Conservation (phyloP, 2,797 vertebrate genomes). For the Sebastes nivosus region DNA sequence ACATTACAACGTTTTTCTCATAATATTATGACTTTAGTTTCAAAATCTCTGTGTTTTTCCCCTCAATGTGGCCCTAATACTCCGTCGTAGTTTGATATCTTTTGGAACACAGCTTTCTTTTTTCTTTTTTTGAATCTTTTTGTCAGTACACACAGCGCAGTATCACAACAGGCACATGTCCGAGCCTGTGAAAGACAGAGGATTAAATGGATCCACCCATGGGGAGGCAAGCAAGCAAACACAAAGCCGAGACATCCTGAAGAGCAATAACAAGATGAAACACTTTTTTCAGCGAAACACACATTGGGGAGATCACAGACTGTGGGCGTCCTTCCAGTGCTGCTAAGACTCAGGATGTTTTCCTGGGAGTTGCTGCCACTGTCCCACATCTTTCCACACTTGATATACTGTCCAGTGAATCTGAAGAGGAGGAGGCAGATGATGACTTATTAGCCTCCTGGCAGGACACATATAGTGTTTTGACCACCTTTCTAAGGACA, state of each 20-base stretch:
- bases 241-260: constrained; percentile 40
- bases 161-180: constrained; percentile 25
- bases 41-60: too few relatives aligned
- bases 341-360: background rate
- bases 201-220: constrained; percentile 36
- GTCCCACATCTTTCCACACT: background rate
- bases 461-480: background rate
- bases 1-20: too few relatives aligned
- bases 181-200: constrained; percentile 29
- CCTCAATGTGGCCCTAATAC: too few relatives aligned
- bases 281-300: constrained; percentile 26
- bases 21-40: too few relatives aligned
- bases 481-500: background rate
- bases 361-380: background rate
- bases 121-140: background rate
- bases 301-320: constrained; percentile 4
- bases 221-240: constrained; percentile 27
- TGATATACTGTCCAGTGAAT: background rate
- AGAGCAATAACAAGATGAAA: constrained; percentile 35
- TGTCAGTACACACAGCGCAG: constrained; percentile 3
- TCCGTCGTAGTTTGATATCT: background rate
- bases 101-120: background rate
- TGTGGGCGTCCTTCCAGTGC: background rate
- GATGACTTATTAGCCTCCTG: background rate
- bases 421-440: background rate